phyloP scores from a whole-genome alignment of 2,797 vertebrate genomes.

The Discoglossus pictus region DNA sequence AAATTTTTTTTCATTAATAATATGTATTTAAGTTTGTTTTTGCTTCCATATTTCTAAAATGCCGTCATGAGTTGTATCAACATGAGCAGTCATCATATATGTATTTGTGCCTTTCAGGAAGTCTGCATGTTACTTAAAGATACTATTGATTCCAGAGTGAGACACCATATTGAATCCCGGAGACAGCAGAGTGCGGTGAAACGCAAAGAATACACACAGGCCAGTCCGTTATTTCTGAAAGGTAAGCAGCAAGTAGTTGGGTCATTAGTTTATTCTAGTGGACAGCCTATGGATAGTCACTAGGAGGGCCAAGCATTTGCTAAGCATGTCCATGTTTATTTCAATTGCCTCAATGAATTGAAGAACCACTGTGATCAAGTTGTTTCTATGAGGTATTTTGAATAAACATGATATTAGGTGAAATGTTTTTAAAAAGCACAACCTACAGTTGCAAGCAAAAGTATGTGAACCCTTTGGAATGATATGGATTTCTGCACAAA shows the following conservation, averaged over 20 bases:
- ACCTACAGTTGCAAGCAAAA: too few species aligned
- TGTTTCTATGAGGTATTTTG: too few species aligned
- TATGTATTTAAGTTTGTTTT: background rate
- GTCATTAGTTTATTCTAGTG: too few species aligned
- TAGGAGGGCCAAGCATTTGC: too few species aligned
- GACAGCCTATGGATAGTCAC: too few species aligned
- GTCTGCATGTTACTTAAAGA: slow-evolving; percentile 80
- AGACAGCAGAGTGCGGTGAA: slow-evolving; percentile 71
- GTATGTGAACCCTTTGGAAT: too few species aligned
- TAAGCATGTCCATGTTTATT: too few species aligned
- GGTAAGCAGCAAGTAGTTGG: slow-evolving; percentile 68
- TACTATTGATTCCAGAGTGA: slow-evolving; percentile 81
- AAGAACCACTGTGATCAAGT: too few species aligned
- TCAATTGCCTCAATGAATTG: too few species aligned
- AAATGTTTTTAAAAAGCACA: too few species aligned
- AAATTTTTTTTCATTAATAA: background rate
- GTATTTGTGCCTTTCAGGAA: slow-evolving; percentile 73
- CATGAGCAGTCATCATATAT: slow-evolving; percentile 40
- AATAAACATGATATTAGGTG: too few species aligned
- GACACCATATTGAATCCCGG: slow-evolving; percentile 70
- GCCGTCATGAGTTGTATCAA: background rate
- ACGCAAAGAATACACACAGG: slow-evolving; percentile 69
- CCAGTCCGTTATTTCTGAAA: slow-evolving; percentile 74
- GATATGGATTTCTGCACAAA: too few species aligned
- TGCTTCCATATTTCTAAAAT: background rate